These are phyloP conservation scores for Limulus polyphemus DNA, from an alignment of 2,888 invertebrate species.

Conservation along the genomic window DNA sequence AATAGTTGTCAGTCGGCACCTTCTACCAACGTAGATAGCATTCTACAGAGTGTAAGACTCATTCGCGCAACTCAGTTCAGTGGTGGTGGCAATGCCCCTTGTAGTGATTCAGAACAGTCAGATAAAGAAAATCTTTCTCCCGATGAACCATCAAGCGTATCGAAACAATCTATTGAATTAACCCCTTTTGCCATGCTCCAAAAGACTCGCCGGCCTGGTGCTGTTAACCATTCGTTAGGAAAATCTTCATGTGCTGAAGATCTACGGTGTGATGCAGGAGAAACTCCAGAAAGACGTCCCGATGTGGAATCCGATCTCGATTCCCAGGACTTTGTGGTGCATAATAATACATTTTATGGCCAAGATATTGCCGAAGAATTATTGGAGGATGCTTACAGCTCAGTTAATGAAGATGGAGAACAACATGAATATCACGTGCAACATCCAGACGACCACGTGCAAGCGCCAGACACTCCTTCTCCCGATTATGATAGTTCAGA, in stretches of 20 bases:
- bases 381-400: conserved; percentile 20
- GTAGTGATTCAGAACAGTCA: too few species aligned
- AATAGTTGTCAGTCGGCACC: too few species aligned
- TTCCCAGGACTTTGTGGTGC: conserved; percentile 16
- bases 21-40: conserved; percentile 15
- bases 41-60: conserved; percentile 12
- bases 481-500: conserved; percentile 27
- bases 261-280: background rate
- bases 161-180: too few species aligned
- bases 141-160: too few species aligned
- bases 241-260: too few species aligned
- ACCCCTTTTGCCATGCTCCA: too few species aligned
- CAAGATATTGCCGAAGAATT: conserved; percentile 18
- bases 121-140: too few species aligned
- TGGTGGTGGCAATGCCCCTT: too few species aligned
- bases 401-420: conserved; percentile 13
- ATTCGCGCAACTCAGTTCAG: conserved; percentile 5
- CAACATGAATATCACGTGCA: conserved; percentile 8
- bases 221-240: too few species aligned
- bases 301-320: background rate
- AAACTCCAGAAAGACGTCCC: background rate
- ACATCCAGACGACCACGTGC: conserved; percentile 9
- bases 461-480: conserved; percentile 25
- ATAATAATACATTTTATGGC: conserved; percentile 14
- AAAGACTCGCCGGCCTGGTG: too few species aligned